Conservation (phyloP, 2,113 vertebrate genomes). For the Mus musculus region DNA sequence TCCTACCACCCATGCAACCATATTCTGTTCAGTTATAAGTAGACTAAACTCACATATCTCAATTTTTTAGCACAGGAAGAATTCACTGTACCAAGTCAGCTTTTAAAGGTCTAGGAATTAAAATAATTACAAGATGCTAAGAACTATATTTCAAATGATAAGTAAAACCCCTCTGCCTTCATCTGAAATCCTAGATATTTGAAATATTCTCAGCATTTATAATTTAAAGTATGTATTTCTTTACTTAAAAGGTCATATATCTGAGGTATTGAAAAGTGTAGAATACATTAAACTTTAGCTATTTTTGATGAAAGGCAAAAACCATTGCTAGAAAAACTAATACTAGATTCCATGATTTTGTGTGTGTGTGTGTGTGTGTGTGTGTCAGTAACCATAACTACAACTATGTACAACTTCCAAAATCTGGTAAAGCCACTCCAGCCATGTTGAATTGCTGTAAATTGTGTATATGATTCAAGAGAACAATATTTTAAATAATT, state of each 20-base stretch:
- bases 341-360: constrained; percentile 27
- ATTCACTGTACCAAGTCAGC: constrained; percentile 19
- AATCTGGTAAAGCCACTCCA: constrained; percentile 19
- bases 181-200: constrained; percentile 58
- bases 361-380: no score
- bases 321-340: constrained; percentile 17
- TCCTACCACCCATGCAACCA: background rate
- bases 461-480: background rate
- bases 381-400: background rate
- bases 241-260: constrained; percentile 59
- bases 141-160: constrained; percentile 36
- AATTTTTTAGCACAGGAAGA: background rate
- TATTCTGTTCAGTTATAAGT: background rate
- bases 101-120: constrained; percentile 7
- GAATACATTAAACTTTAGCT: constrained; percentile 61
- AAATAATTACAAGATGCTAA: constrained; percentile 46
- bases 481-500: background rate
- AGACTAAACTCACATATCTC: background rate
- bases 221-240: constrained; percentile 58
- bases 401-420: background rate
- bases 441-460: background rate
- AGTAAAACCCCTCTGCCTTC: background rate
- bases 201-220: background rate
- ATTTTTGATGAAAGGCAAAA: constrained; percentile 52
- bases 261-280: constrained; percentile 56